Conservation (phyloP, 2,797 vertebrate species). For the Cuniculus paca region DNA sequence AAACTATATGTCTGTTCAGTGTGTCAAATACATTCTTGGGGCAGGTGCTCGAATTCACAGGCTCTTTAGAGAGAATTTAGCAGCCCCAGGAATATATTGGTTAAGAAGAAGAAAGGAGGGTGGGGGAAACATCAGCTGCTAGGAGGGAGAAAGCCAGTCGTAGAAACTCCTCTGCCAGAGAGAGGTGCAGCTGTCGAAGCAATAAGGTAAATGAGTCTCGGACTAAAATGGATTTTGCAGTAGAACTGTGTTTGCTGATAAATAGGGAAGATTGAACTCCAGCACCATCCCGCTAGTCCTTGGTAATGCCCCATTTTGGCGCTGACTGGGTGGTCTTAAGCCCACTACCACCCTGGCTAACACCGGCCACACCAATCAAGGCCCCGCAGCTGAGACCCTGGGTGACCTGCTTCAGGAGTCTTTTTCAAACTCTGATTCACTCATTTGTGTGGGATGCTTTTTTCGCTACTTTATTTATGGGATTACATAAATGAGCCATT, state of each 20-base stretch:
- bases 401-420: conserved; percentile 91
- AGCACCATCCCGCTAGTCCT: conserved; percentile 89
- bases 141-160: conserved; percentile 87
- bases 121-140: conserved; percentile 87
- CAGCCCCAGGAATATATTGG: conserved; percentile 88
- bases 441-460: conserved; percentile 92
- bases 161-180: conserved; percentile 87
- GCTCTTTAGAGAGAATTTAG: conserved; percentile 88
- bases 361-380: conserved; percentile 91
- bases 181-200: conserved; percentile 92
- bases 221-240: conserved; percentile 88
- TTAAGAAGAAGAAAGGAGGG: conserved; percentile 82
- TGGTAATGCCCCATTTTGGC: conserved; percentile 90
- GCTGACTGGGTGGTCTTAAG: conserved; percentile 94
- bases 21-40: conserved; percentile 86
- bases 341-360: conserved; percentile 91
- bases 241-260: conserved; percentile 89
- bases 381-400: conserved; percentile 92
- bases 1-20: conserved; percentile 79
- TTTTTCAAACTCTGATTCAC: conserved; percentile 90
- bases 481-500: conserved; percentile 95
- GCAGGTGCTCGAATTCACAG: conserved; percentile 90
- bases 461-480: conserved; percentile 93
- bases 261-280: conserved; percentile 91
- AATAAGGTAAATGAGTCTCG: conserved; percentile 91